Evolutionary conservation across 2,113 vertebrate species (phyloP).

Genomic region (Numenius arquata): DNA sequence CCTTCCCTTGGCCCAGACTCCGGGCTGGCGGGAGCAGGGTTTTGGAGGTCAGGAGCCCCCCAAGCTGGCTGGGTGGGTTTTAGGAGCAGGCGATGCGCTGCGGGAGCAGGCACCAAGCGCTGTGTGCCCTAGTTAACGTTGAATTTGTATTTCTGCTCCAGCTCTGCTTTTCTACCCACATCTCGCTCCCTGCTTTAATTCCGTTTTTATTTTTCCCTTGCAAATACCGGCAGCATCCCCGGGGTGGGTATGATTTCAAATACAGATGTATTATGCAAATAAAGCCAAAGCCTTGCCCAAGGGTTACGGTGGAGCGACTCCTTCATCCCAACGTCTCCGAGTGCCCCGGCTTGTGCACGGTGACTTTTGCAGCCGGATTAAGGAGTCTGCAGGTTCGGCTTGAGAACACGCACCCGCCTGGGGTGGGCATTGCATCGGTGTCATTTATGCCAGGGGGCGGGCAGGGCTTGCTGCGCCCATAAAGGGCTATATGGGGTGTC

Average conservation of each 20-base stretch:
- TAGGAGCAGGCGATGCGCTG: neutral
- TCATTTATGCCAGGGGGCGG: neutral
- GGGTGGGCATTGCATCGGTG: accelerated
- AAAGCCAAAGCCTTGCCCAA: neutral
- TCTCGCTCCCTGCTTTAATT: neutral
- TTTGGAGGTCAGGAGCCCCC: neutral
- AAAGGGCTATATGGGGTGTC: neutral
- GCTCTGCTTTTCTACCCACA: neutral
- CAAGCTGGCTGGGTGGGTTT: neutral
- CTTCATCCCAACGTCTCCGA: neutral
- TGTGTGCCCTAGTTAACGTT: neutral
- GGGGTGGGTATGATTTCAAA: neutral
- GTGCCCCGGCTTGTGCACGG: neutral
- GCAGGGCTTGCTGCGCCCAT: neutral
- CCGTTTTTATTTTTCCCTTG: neutral
- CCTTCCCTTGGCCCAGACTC: neutral
- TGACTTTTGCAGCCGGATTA: neutral
- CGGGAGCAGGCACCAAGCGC: neutral
- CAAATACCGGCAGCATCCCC: neutral
- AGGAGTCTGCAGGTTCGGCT: neutral
- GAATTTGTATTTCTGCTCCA: neutral
- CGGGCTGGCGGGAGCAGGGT: neutral
- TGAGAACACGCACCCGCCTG: neutral
- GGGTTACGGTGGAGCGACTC: neutral
- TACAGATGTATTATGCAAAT: conserved; percentile 25